These are phyloP conservation scores for Spongilla lacustris DNA, from an alignment of 37 sponge, comb jelly and placozoan species.

Conservation along the genomic window DNA sequence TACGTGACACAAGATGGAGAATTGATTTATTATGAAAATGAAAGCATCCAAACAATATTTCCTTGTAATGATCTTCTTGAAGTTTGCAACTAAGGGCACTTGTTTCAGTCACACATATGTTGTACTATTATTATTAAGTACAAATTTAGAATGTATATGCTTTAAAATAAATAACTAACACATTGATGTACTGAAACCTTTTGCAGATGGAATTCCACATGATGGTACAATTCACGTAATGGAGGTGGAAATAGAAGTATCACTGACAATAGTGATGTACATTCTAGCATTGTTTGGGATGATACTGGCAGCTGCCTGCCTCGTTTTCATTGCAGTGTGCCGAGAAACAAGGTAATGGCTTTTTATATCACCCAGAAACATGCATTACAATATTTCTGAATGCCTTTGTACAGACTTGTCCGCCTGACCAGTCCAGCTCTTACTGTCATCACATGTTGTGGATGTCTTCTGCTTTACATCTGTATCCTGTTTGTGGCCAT, in stretches of 20 bases:
- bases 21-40: background rate
- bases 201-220: background rate
- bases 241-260: background rate
- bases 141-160: no score
- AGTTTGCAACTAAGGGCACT: background rate
- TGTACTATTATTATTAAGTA: no score
- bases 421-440: constrained; percentile 16
- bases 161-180: no score
- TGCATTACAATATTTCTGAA: background rate
- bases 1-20: background rate
- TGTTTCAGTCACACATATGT: no score
- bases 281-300: constrained; percentile 16
- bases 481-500: background rate
- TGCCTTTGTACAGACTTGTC: background rate
- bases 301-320: background rate
- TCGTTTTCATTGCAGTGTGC: constrained; percentile 7
- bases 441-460: background rate
- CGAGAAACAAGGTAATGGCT: constrained; percentile 9
- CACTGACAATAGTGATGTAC: constrained; percentile 2
- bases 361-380: background rate
- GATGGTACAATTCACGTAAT: background rate
- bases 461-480: background rate
- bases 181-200: background rate
- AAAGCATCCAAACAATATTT: background rate
- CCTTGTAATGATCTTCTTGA: background rate